Base-by-base conservation (phyloP, 1,140 invertebrate species). In the Steinernema feltiae region DNA sequence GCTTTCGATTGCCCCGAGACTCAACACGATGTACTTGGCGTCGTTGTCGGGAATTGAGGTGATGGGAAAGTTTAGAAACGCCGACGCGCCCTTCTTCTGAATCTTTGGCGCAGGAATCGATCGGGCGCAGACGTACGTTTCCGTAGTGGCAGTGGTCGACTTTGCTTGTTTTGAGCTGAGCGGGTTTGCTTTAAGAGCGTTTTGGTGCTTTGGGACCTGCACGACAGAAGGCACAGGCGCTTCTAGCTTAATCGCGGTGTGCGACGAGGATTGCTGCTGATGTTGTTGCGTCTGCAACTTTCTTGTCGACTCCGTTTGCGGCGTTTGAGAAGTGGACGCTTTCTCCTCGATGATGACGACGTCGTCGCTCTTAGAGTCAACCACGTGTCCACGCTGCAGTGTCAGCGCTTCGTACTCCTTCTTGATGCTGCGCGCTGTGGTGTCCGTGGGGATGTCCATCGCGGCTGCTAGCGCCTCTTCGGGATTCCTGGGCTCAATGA, bases 51-150 rank as follows among this genome's bases (percentile, higher is more conserved):
- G 69, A 32, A 32, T 74, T 63, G 46, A 63, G 48, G 32, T 70
- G 63, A 76, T 53, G 24, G 69, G n/a, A 71, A 30, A 32, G 32
- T 53, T 63, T 78, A 35, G 46, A 70, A 72, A 48, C 18, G 53
- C 63, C 29, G 76, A 24, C 29, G 69, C 12, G 63, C 63, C 63
- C 53, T 27, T 21, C 63, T 53, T 69, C 41, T 77, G 75, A 31
- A 78, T 82, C 78, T 27, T 78, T 71, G 2, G 79, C 46, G 70
- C 82, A 7, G 30, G 30, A 73, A 63, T 0, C 15, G 21, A n/a
- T 73, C 46, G 95, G 24, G 88, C 82, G 0, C 94, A 95, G 82
- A 94, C 97, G 86, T 94, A 98, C 79, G 93, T 94, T 21, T 92
- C 90, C 83, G 92, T 91, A 0, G 93, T 95, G 1, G 53, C 53